A percentile compares a stretch with the other conserved stretches of the same genome.
These are phyloP conservation scores for Caenorhabditis japonica DNA, from an alignment of 2,888 invertebrate species.

Conservation along the genomic window DNA sequence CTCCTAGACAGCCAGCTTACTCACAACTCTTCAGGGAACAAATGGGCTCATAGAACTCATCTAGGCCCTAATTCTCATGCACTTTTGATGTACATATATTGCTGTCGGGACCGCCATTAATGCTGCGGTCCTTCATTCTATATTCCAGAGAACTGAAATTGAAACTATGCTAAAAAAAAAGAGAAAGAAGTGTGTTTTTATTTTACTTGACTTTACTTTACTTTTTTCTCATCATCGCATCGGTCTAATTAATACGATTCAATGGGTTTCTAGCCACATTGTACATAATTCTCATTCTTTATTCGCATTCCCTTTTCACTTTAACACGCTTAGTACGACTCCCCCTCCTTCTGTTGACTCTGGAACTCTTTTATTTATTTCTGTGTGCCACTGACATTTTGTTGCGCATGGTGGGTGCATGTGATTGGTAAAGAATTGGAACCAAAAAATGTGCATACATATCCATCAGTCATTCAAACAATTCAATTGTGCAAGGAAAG, in stretches of 20 bases:
- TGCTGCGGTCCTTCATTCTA: too few relatives aligned
- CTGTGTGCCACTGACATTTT: slow-evolving; percentile 24
- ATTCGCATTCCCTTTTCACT: slow-evolving; percentile 2
- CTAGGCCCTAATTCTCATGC: too few relatives aligned
- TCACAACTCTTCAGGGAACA: too few relatives aligned
- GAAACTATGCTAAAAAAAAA: too few relatives aligned
- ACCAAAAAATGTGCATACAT: slow-evolving; percentile 19
- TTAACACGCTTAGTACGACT: slow-evolving; percentile 14
- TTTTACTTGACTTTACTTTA: too few relatives aligned
- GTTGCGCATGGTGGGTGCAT: not conserved
- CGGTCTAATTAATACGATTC: slow-evolving; percentile 30
- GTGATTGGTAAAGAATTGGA: not conserved
- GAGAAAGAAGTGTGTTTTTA: too few relatives aligned
- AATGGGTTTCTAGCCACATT: not conserved
- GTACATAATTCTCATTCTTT: not conserved
- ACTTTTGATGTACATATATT: too few relatives aligned
- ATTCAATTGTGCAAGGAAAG: slow-evolving; percentile 44
- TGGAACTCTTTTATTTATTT: slow-evolving; percentile 7
- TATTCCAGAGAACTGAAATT: too few relatives aligned
- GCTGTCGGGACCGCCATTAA: too few relatives aligned
- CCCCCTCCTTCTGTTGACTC: not conserved
- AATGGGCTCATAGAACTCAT: too few relatives aligned
- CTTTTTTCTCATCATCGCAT: too few relatives aligned
- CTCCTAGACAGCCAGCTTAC: too few relatives aligned
- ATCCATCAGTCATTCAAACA: slow-evolving; percentile 48